Evolutionary conservation across 2,888 invertebrate genomes (phyloP).

Genomic region (Aphrophora alni): DNA sequence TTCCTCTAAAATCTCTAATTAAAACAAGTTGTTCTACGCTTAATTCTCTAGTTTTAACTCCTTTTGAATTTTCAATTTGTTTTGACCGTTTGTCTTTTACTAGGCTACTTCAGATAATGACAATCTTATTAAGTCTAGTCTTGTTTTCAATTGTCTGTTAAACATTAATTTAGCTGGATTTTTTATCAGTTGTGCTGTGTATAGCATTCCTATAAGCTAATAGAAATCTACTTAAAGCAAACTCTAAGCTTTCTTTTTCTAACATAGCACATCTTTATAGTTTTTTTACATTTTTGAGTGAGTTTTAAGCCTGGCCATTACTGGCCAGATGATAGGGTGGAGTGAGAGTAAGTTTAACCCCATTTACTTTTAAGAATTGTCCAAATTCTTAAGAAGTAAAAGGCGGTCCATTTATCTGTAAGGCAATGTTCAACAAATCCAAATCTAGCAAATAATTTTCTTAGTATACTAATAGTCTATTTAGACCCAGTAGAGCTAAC

Average conservation of each 20-base stretch:
- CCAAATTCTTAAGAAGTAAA: slow-evolving; percentile 12
- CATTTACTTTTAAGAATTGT: slow-evolving; percentile 18
- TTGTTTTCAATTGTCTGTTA: background rate
- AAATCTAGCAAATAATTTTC: slow-evolving; percentile 19
- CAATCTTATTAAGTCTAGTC: slow-evolving; percentile 19
- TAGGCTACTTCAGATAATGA: background rate
- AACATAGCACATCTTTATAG: slow-evolving; percentile 4
- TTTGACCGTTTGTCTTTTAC: too few species aligned
- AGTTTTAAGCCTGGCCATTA: slow-evolving; percentile 21
- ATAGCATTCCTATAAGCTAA: slow-evolving; percentile 19
- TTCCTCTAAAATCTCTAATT: background rate
- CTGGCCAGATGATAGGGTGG: slow-evolving; percentile 16
- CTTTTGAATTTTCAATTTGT: too few species aligned
- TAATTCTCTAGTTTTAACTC: too few species aligned
- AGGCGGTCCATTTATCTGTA: slow-evolving; percentile 3
- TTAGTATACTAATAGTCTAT: slow-evolving; percentile 14
- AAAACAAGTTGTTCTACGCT: background rate
- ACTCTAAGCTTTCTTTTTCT: background rate
- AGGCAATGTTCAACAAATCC: background rate
- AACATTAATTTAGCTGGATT: slow-evolving; percentile 33
- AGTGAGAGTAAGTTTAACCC: slow-evolving; percentile 4
- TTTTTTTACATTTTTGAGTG: slow-evolving; percentile 18
- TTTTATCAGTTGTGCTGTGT: slow-evolving; percentile 17
- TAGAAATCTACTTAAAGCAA: slow-evolving; percentile 20
- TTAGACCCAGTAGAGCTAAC: slow-evolving; percentile 15